Conservation (phyloP, 23 tunicate genomes). For the Ascidia mentula region DNA sequence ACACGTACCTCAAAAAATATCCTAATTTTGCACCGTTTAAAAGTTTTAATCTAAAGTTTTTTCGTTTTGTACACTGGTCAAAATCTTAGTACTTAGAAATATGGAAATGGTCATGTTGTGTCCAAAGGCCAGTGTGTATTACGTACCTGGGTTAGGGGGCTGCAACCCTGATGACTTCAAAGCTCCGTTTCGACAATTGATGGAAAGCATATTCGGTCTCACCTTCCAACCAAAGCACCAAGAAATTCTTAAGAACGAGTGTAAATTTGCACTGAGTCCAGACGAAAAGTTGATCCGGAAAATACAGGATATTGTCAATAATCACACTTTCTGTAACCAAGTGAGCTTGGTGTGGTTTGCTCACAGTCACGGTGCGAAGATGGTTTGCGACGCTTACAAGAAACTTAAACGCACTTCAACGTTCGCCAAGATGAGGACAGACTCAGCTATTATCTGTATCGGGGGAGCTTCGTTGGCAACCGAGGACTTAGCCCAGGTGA, state of each 20-base stretch:
- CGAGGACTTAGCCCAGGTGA: not conserved
- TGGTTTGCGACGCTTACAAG: not conserved
- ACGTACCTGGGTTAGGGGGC: not conserved
- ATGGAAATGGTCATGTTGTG: too few relatives aligned
- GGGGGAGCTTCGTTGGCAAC: not conserved
- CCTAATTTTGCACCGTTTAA: too few relatives aligned
- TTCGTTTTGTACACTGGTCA: too few relatives aligned
- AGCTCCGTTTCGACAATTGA: not conserved
- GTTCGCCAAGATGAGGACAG: too few relatives aligned
- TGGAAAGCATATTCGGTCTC: not conserved
- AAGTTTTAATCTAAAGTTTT: too few relatives aligned
- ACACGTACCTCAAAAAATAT: too few relatives aligned
- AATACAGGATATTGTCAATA: not conserved
- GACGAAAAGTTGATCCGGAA: not conserved
- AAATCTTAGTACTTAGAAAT: too few relatives aligned
- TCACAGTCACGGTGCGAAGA: slow-evolving; percentile 2
- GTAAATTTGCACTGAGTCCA: not conserved
- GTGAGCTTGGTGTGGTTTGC: not conserved
- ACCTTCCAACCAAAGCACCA: not conserved
- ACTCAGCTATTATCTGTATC: not conserved
- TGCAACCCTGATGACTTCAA: not conserved
- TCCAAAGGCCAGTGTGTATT: not conserved
- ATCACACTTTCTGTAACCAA: not conserved
- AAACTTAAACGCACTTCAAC: not conserved
- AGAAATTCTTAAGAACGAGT: not conserved